These are phyloP conservation scores for Lasius platythorax DNA, from an alignment of 2,888 invertebrate genomes.

Conservation along the genomic window DNA sequence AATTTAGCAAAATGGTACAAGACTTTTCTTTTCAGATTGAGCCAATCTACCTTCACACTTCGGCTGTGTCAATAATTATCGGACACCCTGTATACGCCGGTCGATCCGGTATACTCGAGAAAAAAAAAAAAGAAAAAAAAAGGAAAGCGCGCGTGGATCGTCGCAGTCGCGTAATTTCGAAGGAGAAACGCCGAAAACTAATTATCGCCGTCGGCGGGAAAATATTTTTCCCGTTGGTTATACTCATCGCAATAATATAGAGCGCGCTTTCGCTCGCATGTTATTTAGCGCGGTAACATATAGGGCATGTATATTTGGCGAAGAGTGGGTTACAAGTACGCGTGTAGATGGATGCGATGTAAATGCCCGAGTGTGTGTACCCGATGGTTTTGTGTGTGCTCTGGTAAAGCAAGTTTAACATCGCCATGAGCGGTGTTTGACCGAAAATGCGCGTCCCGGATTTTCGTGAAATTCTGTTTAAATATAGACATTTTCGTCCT, in stretches of 20 bases:
- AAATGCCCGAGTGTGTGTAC: constrained; percentile 41
- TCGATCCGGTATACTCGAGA: not conserved
- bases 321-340: constrained; percentile 49
- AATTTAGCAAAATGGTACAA: too few relatives aligned
- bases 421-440: constrained; percentile 42
- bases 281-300: constrained; percentile 20
- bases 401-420: constrained; percentile 46
- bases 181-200: constrained; percentile 20
- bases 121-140: not conserved
- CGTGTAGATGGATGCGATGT: constrained; percentile 39
- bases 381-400: constrained; percentile 47
- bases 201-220: constrained; percentile 26
- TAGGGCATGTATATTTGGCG: constrained; percentile 19
- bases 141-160: not conserved
- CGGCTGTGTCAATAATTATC: too few relatives aligned
- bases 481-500: not conserved
- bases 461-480: constrained; percentile 7
- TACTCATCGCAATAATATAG: constrained; percentile 27
- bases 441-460: constrained; percentile 25
- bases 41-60: too few relatives aligned
- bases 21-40: too few relatives aligned
- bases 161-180: constrained; percentile 11
- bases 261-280: constrained; percentile 1
- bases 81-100: not conserved
- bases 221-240: constrained; percentile 33